Percentiles rank a stretch among this genome's conserved stretches.
phyloP scores from a whole-genome alignment of 2,113 vertebrate genomes.

The Dendropsophus ebraccatus region DNA sequence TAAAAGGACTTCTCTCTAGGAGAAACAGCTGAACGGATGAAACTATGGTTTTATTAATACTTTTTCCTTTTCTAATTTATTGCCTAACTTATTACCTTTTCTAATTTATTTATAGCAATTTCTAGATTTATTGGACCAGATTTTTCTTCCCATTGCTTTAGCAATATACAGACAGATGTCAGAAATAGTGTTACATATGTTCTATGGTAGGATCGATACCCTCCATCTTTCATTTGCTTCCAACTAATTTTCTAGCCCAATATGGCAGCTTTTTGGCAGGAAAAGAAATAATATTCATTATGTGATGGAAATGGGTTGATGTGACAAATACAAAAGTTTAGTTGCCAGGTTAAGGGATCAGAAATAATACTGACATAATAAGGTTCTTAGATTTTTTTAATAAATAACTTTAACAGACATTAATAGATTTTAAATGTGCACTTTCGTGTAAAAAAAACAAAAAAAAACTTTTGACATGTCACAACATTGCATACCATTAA shows the following conservation, averaged over 20 bases:
- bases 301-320: not conserved
- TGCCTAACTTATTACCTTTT: not conserved
- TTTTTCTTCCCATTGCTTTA: not conserved
- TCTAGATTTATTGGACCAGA: not conserved
- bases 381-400: too few species aligned
- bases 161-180: not conserved
- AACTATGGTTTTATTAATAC: not conserved
- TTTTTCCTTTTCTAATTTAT: not conserved
- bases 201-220: not conserved
- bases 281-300: not conserved
- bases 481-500: too few species aligned
- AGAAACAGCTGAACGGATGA: not conserved
- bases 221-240: not conserved
- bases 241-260: not conserved
- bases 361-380: too few species aligned
- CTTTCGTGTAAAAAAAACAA: too few species aligned
- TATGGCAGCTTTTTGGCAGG: too few species aligned
- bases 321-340: too few species aligned
- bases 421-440: too few species aligned
- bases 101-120: too few species aligned
- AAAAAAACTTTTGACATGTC: too few species aligned
- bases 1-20: too few species aligned
- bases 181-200: not conserved
- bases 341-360: too few species aligned
- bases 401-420: too few species aligned